These are phyloP conservation scores for Hippoglossus hippoglossus DNA, from an alignment of 2,797 vertebrate genomes.

Conservation along the genomic window DNA sequence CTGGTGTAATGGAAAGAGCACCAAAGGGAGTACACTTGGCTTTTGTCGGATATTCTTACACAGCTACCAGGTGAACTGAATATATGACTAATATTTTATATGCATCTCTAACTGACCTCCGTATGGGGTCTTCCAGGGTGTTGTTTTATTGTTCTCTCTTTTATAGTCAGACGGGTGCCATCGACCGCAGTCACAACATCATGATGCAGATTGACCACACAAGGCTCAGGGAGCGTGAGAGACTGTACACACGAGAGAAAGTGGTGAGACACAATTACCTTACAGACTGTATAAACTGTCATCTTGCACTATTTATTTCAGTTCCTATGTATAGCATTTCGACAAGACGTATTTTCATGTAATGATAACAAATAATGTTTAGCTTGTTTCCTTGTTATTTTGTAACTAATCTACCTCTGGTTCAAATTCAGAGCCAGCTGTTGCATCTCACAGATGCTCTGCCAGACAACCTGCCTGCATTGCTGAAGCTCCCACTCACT, in stretches of 20 bases:
- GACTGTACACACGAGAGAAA: constrained; percentile 49
- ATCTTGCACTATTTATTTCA: no score
- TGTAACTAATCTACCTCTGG: constrained; percentile 10
- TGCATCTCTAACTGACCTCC: neutral
- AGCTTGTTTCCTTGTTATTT: neutral
- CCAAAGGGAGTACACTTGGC: constrained; percentile 80
- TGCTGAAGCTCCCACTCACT: constrained; percentile 58
- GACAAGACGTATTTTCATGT: no score
- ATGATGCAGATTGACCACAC: constrained; percentile 80
- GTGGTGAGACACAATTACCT: constrained; percentile 54
- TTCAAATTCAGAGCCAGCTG: constrained; percentile 57
- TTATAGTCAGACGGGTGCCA: constrained; percentile 77
- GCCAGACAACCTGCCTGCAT: constrained; percentile 40
- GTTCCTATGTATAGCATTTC: no score
- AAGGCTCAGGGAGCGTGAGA: constrained; percentile 40
- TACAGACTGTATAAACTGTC: neutral
- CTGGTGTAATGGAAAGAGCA: constrained; percentile 71
- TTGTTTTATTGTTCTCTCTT: constrained; percentile 15
- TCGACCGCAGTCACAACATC: constrained; percentile 79
- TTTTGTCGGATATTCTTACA: constrained; percentile 85
- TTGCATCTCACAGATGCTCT: constrained; percentile 63
- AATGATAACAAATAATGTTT: no score
- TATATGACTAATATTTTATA: neutral
- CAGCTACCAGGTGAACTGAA: constrained; percentile 75
- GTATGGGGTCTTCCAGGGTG: neutral